These are phyloP conservation scores for Steinernema feltiae DNA, from an alignment of 1,140 invertebrate species.

Conservation along the genomic window DNA sequence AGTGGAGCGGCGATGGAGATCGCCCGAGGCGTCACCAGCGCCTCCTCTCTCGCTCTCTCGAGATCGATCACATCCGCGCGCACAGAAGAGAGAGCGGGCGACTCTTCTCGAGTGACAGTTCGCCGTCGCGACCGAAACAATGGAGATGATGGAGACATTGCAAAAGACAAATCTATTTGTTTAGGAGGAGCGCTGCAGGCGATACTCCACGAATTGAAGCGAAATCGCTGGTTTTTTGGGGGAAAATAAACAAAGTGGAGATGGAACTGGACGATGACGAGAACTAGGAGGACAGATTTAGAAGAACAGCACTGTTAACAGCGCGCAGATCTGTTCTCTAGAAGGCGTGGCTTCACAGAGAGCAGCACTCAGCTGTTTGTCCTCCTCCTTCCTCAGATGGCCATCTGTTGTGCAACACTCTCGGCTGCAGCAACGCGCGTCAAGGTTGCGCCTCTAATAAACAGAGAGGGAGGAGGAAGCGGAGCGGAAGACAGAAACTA, in stretches of 20 bases:
- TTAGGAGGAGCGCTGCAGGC: too few relatives aligned
- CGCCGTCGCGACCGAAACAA: too few relatives aligned
- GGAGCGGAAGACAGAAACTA: too few relatives aligned
- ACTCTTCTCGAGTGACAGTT: too few relatives aligned
- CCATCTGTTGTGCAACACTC: background rate
- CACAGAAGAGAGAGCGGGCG: too few relatives aligned
- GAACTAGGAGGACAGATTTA: background rate
- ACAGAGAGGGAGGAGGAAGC: too few relatives aligned
- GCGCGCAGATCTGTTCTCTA: too few relatives aligned
- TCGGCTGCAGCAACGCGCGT: background rate
- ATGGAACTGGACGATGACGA: background rate
- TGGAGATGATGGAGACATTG: too few relatives aligned
- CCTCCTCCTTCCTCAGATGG: background rate
- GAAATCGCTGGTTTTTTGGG: background rate
- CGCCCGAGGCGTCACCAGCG: background rate
- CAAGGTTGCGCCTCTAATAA: background rate
- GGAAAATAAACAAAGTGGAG: background rate
- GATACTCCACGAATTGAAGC: too few relatives aligned
- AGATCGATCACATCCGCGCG: background rate
- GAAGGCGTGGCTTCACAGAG: too few relatives aligned
- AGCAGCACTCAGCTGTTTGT: slow-evolving; percentile 13
- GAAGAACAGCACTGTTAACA: background rate
- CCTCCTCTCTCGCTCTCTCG: too few relatives aligned
- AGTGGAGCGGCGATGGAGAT: background rate
- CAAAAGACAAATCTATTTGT: too few relatives aligned